phyloP scores from a whole-genome alignment of 2,797 vertebrate genomes.

The Halcyon chelicuti region DNA sequence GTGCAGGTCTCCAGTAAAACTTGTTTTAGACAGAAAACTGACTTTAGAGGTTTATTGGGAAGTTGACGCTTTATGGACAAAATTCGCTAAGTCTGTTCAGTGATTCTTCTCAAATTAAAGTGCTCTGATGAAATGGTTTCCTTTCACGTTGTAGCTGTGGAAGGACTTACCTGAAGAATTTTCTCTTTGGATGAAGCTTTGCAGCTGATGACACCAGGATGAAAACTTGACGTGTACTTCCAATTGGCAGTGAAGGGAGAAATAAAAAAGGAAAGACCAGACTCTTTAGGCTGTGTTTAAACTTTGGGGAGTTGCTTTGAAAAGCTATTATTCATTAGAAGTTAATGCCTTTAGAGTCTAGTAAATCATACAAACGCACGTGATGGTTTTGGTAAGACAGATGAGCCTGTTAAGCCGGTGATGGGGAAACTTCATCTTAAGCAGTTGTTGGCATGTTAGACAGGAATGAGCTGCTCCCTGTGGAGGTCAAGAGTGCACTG shows the following conservation, averaged over 20 bases:
- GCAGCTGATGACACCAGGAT: not conserved
- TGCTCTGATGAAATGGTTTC: not conserved
- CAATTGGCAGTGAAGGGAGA: not conserved
- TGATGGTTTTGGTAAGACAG: not conserved
- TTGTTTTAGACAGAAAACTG: slow-evolving; percentile 7
- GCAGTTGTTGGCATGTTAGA: not conserved
- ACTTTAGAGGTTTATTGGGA: not conserved
- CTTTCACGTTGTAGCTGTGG: not conserved
- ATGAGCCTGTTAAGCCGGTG: not conserved
- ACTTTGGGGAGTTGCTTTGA: not conserved
- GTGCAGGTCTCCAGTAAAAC: not conserved
- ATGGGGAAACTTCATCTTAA: slow-evolving; percentile 17
- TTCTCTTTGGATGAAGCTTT: not conserved
- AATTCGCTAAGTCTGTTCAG: not conserved
- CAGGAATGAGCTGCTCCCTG: slow-evolving; percentile 22
- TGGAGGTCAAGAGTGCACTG: slow-evolving; percentile 8
- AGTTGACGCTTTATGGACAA: not conserved
- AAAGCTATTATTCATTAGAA: not conserved
- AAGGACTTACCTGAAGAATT: not conserved
- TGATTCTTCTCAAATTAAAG: slow-evolving; percentile 24
- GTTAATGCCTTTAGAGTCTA: not conserved
- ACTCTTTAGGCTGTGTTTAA: not conserved
- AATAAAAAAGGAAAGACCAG: not conserved
- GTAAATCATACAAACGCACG: not conserved
- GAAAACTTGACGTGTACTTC: not conserved